Conservation (phyloP, 2,888 invertebrate species). For the Temnothorax ravouxi region DNA sequence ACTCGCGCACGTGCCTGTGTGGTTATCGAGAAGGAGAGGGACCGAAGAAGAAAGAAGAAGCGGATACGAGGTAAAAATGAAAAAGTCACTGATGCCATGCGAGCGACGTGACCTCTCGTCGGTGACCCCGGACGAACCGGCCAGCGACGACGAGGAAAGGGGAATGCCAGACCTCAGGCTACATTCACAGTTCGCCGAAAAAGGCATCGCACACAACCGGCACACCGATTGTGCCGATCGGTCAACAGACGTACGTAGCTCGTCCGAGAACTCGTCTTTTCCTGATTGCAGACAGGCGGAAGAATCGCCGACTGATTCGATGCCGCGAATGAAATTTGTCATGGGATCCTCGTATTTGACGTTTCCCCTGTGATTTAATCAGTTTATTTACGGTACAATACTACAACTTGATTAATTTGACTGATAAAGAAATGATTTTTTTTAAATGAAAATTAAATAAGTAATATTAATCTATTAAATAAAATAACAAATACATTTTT, state of each 20-base stretch:
- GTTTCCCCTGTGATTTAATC: slow-evolving; percentile 24
- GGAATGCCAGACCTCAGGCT: slow-evolving; percentile 73
- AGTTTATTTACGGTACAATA: slow-evolving; percentile 1
- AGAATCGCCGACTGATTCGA: slow-evolving; percentile 51
- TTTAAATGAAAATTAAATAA: not conserved
- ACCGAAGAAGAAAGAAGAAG: slow-evolving; percentile 49
- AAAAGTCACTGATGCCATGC: slow-evolving; percentile 79
- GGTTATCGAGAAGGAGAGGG: slow-evolving; percentile 59
- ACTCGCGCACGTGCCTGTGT: slow-evolving; percentile 57
- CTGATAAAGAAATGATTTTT: not conserved
- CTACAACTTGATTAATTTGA: slow-evolving; percentile 6
- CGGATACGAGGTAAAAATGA: slow-evolving; percentile 69
- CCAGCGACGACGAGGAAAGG: slow-evolving; percentile 71
- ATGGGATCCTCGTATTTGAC: slow-evolving; percentile 28
- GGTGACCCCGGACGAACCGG: slow-evolving; percentile 79
- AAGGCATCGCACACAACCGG: slow-evolving; percentile 75
- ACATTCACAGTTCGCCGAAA: slow-evolving; percentile 76
- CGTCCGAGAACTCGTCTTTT: slow-evolving; percentile 64
- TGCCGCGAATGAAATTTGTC: slow-evolving; percentile 49
- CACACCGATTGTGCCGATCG: slow-evolving; percentile 72
- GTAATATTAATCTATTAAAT: not conserved
- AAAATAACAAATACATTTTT: not conserved
- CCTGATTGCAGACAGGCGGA: slow-evolving; percentile 60
- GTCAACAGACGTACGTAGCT: slow-evolving; percentile 68
- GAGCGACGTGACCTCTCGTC: slow-evolving; percentile 80